Evolutionary conservation across 2,888 invertebrate species (phyloP).

Genomic region (Drosophila mimica): DNA sequence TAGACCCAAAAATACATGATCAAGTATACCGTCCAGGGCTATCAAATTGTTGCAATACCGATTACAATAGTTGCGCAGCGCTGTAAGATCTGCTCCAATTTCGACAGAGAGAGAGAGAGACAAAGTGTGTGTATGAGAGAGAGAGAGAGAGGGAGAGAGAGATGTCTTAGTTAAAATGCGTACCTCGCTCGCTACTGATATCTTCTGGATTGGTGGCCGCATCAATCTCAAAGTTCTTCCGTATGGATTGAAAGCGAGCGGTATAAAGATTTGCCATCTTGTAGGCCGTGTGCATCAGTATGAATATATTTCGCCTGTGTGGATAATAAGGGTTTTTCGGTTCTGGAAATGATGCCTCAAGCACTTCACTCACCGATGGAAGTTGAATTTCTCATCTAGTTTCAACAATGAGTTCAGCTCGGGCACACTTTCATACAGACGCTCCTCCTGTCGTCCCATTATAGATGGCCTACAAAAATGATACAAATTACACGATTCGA

Average conservation of each 20-base stretch:
- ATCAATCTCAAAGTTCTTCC: constrained; percentile 90
- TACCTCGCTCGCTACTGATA: constrained; percentile 88
- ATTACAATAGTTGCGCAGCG: constrained; percentile 89
- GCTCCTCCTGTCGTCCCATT: constrained; percentile 92
- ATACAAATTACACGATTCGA: not conserved
- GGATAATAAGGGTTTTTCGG: not conserved
- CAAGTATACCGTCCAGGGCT: constrained; percentile 88
- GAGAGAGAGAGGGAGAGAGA: not conserved
- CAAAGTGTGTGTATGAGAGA: not conserved
- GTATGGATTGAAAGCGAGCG: constrained; percentile 88
- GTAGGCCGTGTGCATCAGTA: constrained; percentile 87
- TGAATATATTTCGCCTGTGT: constrained; percentile 86
- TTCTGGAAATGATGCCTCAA: not conserved
- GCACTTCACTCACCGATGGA: constrained; percentile 69
- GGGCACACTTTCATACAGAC: constrained; percentile 91
- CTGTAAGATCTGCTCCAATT: constrained; percentile 86
- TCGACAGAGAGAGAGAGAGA: not conserved
- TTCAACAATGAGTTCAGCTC: constrained; percentile 89
- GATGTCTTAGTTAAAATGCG: not conserved
- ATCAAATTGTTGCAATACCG: constrained; percentile 90
- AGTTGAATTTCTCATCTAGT: constrained; percentile 86
- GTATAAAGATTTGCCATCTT: constrained; percentile 88
- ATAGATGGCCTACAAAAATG: constrained; percentile 88
- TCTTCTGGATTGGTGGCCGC: constrained; percentile 87
- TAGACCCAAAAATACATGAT: constrained; percentile 90